These are phyloP conservation scores for Drosophila nebulosa DNA, from an alignment of 1,140 invertebrate genomes.

Conservation along the genomic window DNA sequence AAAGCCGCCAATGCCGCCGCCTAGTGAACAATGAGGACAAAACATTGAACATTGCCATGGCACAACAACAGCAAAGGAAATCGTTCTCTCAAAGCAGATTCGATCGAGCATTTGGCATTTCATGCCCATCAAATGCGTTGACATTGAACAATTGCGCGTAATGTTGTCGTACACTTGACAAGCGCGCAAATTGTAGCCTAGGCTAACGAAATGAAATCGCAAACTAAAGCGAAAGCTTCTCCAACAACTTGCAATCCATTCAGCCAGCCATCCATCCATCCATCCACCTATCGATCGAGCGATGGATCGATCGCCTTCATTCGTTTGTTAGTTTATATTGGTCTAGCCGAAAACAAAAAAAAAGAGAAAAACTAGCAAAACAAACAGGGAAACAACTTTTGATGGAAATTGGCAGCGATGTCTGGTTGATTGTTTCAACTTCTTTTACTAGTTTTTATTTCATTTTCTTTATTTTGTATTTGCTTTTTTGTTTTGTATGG, in stretches of 20 bases:
- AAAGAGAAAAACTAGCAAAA: not conserved
- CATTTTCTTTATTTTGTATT: constrained; percentile 21
- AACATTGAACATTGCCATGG: constrained; percentile 14
- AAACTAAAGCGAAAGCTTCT: constrained; percentile 56
- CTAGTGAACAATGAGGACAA: constrained; percentile 54
- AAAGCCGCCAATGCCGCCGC: constrained; percentile 25
- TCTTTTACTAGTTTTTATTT: constrained; percentile 27
- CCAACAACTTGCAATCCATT: not conserved
- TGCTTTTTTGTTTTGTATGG: constrained; percentile 23
- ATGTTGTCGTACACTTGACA: constrained; percentile 79
- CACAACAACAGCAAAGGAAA: not conserved
- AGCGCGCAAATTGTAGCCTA: constrained; percentile 78
- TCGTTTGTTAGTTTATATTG: constrained; percentile 28
- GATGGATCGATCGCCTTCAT: constrained; percentile 1
- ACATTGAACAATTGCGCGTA: constrained; percentile 79
- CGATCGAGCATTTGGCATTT: constrained; percentile 50
- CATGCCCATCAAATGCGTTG: constrained; percentile 78
- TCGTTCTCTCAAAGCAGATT: not conserved
- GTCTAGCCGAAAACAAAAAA: constrained; percentile 55
- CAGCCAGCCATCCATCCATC: constrained; percentile 39
- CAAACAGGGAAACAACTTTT: constrained; percentile 39
- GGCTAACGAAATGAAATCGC: constrained; percentile 13
- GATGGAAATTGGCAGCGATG: constrained; percentile 77
- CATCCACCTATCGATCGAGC: not conserved
- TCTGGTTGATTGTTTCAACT: constrained; percentile 11